A percentile compares a stretch with the other conserved stretches of the same genome.
phyloP scores from a whole-genome alignment of 2,113 vertebrate species.

The Pontoporia blainvillei region DNA sequence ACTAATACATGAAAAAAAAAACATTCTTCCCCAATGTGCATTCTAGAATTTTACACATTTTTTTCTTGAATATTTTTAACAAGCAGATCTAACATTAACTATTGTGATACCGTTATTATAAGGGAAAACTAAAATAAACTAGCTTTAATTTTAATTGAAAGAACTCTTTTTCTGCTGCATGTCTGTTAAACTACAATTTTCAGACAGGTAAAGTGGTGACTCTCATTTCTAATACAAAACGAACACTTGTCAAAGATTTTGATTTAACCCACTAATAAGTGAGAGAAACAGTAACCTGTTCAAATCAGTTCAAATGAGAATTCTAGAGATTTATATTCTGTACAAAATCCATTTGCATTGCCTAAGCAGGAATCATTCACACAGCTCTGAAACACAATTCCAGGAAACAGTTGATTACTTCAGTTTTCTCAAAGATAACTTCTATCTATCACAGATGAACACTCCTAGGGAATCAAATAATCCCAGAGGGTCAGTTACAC shows the following conservation, averaged over 20 bases:
- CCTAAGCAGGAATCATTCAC: neutral
- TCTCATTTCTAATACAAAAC: neutral
- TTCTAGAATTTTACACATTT: neutral
- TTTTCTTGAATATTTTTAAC: neutral
- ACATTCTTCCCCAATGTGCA: neutral
- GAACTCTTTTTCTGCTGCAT: neutral
- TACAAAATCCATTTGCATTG: neutral
- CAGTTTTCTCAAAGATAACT: neutral
- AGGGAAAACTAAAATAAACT: neutral
- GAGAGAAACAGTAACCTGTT: neutral
- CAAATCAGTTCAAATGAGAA: neutral
- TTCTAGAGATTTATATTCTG: neutral
- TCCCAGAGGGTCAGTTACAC: neutral
- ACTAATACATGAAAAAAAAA: neutral
- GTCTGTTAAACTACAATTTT: neutral
- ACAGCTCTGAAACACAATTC: neutral
- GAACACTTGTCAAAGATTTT: neutral
- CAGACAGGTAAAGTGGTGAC: neutral
- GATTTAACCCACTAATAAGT: neutral
- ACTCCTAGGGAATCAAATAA: neutral
- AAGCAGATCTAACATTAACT: neutral
- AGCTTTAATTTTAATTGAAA: neutral
- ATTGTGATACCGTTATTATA: neutral
- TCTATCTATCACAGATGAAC: neutral
- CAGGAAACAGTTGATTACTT: neutral